Conservation (phyloP, 1,140 invertebrate genomes). For the Monomorium pharaonis region DNA sequence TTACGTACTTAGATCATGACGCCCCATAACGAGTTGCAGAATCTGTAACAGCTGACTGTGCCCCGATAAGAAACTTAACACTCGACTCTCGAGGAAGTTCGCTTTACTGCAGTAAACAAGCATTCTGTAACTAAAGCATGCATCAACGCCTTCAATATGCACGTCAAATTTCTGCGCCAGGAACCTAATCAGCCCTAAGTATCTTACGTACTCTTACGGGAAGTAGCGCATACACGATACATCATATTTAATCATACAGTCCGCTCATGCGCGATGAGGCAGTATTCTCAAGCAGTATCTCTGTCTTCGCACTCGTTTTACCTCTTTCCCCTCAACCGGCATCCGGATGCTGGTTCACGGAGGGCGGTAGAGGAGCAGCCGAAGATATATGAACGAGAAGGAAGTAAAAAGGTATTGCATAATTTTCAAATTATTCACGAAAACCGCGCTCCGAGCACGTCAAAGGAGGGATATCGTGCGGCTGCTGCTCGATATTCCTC, state of each 20-base stretch:
- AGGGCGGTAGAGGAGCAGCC: background rate
- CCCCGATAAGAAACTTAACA: constrained; percentile 25
- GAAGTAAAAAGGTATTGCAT: constrained; percentile 2
- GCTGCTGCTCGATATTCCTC: constrained; percentile 33
- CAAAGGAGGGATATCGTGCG: background rate
- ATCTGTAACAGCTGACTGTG: background rate
- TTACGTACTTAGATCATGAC: background rate
- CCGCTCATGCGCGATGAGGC: background rate
- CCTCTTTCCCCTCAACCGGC: background rate
- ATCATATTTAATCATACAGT: constrained; percentile 10
- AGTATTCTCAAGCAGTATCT: constrained; percentile 10
- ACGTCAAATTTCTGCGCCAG: constrained; percentile 33
- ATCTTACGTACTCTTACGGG: constrained; percentile 8
- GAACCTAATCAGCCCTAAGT: constrained; percentile 38
- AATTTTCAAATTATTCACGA: constrained; percentile 56
- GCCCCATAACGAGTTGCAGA: background rate
- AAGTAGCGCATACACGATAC: constrained; percentile 17
- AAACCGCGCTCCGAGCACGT: background rate
- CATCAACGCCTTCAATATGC: constrained; percentile 40
- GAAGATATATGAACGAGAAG: constrained; percentile 15
- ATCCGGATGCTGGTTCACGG: background rate
- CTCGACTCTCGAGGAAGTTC: constrained; percentile 19
- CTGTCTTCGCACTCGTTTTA: constrained; percentile 6
- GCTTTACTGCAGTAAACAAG: constrained; percentile 18
- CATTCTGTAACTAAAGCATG: background rate